Evolutionary conservation across 2,797 vertebrate genomes (phyloP).

Genomic region (Cyclura pinguis): DNA sequence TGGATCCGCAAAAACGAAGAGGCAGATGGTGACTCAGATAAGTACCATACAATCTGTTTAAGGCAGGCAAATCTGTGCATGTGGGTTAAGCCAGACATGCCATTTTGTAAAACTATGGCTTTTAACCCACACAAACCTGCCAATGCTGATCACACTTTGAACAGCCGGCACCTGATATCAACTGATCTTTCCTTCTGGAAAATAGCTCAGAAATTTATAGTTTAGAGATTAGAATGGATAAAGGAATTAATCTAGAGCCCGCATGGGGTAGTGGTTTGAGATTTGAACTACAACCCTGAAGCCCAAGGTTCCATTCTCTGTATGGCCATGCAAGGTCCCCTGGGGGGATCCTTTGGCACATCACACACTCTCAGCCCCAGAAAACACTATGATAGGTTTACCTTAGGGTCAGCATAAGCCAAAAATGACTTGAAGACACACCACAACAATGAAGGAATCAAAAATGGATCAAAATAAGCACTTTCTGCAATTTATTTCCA

Average conservation of each 20-base stretch:
- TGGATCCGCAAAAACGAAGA: conserved; percentile 5
- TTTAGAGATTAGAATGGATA: not conserved
- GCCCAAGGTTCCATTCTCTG: no score
- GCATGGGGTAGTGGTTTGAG: no score
- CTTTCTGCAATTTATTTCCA: not conserved
- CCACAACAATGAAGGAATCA: not conserved
- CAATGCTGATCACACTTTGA: not conserved
- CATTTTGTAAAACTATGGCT: not conserved
- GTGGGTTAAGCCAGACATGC: not conserved
- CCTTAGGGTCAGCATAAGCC: no score
- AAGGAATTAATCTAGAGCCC: not conserved
- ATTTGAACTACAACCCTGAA: no score
- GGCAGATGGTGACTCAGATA: conserved; percentile 4
- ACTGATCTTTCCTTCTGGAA: not conserved
- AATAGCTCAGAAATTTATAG: not conserved
- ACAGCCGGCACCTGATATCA: not conserved
- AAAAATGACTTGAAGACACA: no score
- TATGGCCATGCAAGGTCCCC: no score
- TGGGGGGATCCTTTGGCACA: no score
- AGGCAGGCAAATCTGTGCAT: conserved; percentile 14
- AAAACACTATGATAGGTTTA: no score
- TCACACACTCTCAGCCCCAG: no score
- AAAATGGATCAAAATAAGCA: not conserved
- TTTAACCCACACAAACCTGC: not conserved
- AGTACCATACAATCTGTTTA: not conserved